Evolutionary conservation across 2,797 vertebrate species (phyloP), one percentile per base, ranked within the genome.

Genomic region (Phalloptychus januarius): DNA sequence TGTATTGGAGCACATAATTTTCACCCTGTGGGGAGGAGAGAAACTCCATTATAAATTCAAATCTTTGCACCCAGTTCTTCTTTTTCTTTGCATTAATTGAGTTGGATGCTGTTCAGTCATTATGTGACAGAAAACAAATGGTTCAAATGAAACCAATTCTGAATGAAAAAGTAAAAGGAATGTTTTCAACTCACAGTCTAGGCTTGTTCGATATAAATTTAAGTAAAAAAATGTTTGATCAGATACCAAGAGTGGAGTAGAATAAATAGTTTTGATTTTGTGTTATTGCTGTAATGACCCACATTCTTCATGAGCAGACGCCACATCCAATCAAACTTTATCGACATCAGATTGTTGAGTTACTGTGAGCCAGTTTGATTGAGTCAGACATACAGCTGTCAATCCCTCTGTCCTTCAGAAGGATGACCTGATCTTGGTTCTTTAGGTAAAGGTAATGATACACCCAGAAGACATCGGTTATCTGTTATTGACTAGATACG

Each of bases 401-500:
- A 58, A 88, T 87, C 72, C 82, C 70, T 79, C 72, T 2, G 16
- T 75, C 80, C 75, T 1, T 10, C 20, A 25, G 67, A 1, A 13
- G 6, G 28, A 42, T 40, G 45, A 77, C 82, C 75, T 85, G 80
- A 83, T 56, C 70, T 83, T 81, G 78, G 78, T 80, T 79, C 77
- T 75, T 81, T 46, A 44, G 73, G 73, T 74, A 76, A 83, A 44
- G 58, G 48, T 23, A 48, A 63, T 44, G 16, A 83, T 78, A 67
- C 74, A 75, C 84, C 28, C 36, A 0, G 48, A 31, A 65, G 77
- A 65, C 87, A 71, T 86, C 78, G 72, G 74, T 74, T 80, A 76
- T 67, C 75, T 38, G 81, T 86, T 88, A 85, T 78, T 83, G 81
- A 91, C 25, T 78, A 82, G 86, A 75, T 74, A 65, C 79, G 54